Conservation (phyloP, 37 sponge, comb jelly and placozoan species). For the Halisarca cf. caerulea region DNA sequence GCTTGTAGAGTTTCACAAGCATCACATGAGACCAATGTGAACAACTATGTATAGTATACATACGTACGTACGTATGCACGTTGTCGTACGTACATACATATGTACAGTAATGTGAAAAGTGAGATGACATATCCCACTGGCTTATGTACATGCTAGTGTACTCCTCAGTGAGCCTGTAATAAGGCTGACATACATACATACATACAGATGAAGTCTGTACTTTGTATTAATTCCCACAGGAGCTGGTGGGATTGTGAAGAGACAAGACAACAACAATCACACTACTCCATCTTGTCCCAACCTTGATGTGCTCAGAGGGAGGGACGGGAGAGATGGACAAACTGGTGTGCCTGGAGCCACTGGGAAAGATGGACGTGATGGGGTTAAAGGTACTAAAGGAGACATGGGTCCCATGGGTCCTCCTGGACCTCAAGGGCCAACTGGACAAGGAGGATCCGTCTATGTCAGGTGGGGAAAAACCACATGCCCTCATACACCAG, state of each 20-base stretch:
- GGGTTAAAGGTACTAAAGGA: constrained; percentile 28
- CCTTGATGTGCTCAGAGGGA: constrained; percentile 30
- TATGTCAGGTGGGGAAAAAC: constrained; percentile 60
- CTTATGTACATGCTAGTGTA: no score
- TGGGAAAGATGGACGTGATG: constrained; percentile 29
- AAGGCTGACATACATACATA: no score
- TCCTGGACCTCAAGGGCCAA: constrained; percentile 34
- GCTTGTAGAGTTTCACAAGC: no score
- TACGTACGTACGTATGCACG: no score
- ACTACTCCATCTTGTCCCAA: not conserved
- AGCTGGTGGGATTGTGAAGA: not conserved
- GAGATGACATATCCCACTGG: no score
- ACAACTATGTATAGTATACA: no score
- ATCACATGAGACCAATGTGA: no score
- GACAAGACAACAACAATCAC: not conserved
- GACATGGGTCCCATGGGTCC: constrained; percentile 19
- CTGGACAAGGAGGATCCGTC: constrained; percentile 19
- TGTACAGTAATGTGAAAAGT: no score
- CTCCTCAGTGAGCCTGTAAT: no score
- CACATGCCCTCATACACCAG: constrained; percentile 35
- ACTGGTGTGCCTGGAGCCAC: constrained; percentile 6
- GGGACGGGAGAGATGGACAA: constrained; percentile 40
- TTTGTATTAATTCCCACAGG: not conserved
- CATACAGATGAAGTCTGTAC: no score
- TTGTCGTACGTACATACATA: no score